phyloP scores from a whole-genome alignment of 2,888 invertebrate genomes.

The Ctena decussata region DNA sequence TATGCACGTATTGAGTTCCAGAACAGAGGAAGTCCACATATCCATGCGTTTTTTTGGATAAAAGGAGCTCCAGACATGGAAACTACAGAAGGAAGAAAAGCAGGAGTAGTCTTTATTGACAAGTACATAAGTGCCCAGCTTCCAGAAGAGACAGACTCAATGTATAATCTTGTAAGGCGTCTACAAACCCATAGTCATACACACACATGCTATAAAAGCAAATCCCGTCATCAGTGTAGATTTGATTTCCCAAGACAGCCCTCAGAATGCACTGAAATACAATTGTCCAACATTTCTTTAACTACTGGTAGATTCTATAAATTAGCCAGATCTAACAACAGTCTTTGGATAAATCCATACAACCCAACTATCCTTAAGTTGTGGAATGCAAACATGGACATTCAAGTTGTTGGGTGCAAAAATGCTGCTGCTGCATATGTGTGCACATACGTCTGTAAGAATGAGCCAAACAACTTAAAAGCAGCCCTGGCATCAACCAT shows the following conservation, averaged over 20 bases:
- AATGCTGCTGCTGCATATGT: constrained; percentile 23
- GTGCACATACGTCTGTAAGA: constrained; percentile 9
- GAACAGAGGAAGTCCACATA: constrained; percentile 25
- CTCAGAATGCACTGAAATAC: not conserved
- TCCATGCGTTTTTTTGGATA: constrained; percentile 28
- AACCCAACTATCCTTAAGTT: not conserved
- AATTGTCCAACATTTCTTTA: not conserved
- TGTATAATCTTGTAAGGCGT: not conserved
- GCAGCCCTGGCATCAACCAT: not conserved
- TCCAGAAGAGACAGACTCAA: not conserved
- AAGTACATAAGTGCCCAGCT: constrained; percentile 18
- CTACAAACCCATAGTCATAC: constrained; percentile 10
- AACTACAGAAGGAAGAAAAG: not conserved
- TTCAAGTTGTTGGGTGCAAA: constrained; percentile 21
- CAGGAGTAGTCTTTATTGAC: constrained; percentile 9
- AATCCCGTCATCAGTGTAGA: not conserved
- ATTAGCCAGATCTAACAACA: not conserved
- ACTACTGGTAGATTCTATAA: constrained; percentile 25
- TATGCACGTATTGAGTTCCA: constrained; percentile 25
- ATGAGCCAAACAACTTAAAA: constrained; percentile 16
- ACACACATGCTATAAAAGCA: constrained; percentile 5
- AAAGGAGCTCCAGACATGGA: constrained; percentile 23
- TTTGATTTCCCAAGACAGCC: constrained; percentile 14
- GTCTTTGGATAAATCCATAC: constrained; percentile 27
- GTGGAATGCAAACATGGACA: constrained; percentile 25